phyloP scores from a whole-genome alignment of 1,140 invertebrate species.

The Pachyrhynchus sulphureomaculatus region DNA sequence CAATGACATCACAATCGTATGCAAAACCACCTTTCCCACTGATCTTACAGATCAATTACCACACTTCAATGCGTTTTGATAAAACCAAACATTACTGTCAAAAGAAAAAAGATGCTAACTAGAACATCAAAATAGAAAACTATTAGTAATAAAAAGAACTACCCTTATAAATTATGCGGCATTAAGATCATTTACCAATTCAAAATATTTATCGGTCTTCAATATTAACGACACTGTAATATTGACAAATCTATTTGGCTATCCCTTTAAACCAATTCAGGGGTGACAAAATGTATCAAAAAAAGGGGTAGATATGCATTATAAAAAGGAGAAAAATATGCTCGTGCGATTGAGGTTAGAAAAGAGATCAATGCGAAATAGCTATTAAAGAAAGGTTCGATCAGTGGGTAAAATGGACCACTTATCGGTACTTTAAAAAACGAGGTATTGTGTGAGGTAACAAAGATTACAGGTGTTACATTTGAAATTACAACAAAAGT shows the following conservation, averaged over 20 bases:
- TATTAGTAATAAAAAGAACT: conserved; percentile 17
- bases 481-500: conserved; percentile 17
- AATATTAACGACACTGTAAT: conserved; percentile 40
- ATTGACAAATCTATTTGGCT: conserved; percentile 40
- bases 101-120: conserved; percentile 30
- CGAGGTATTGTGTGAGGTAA: conserved; percentile 23
- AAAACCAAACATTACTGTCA: conserved; percentile 12
- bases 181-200: conserved; percentile 33
- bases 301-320: conserved; percentile 12
- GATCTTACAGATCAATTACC: conserved; percentile 20
- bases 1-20: conserved; percentile 12
- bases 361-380: conserved; percentile 21
- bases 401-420: conserved; percentile 31
- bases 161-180: conserved; percentile 26
- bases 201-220: conserved; percentile 43
- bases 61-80: conserved; percentile 17
- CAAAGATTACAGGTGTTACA: conserved; percentile 35
- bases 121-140: conserved; percentile 27
- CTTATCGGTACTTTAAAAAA: conserved; percentile 36
- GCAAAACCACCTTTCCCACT: conserved; percentile 23
- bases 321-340: conserved; percentile 17
- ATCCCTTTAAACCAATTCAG: neutral
- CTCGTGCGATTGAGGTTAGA: conserved; percentile 27
- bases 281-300: conserved; percentile 24
- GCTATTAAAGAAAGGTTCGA: conserved; percentile 14